Percentiles rank a stretch among this genome's conserved stretches.
Conservation (phyloP, 1,140 invertebrate genomes). For the Microplitis mediator region DNA sequence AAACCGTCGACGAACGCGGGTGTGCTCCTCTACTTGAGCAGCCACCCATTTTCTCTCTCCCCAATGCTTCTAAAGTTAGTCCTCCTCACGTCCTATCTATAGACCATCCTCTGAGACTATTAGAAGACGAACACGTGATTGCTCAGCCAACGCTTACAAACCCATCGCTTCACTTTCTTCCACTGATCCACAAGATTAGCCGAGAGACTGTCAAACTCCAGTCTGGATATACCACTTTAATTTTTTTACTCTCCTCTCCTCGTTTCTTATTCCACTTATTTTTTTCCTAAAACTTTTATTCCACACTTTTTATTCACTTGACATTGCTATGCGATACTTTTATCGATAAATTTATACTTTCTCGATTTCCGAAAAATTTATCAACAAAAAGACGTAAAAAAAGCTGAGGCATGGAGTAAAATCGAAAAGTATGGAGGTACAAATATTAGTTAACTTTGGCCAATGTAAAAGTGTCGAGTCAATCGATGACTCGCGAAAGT, state of each 20-base stretch:
- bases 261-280: neutral
- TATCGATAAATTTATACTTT: too few species aligned
- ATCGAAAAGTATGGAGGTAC: neutral
- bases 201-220: constrained; percentile 19
- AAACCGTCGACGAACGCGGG: constrained; percentile 20
- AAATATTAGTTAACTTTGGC: neutral
- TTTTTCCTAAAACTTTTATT: neutral
- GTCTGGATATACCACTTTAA: neutral
- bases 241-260: constrained; percentile 4
- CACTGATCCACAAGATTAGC: constrained; percentile 21
- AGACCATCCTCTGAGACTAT: constrained; percentile 28
- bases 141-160: constrained; percentile 23
- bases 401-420: too few species aligned
- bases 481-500: neutral
- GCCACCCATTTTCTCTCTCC: neutral
- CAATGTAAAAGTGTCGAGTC: neutral
- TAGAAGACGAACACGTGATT: constrained; percentile 28
- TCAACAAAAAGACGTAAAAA: too few species aligned
- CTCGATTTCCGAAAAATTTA: too few species aligned
- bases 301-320: neutral
- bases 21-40: constrained; percentile 7
- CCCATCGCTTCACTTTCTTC: constrained; percentile 14
- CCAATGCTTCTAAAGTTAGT: constrained; percentile 33
- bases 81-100: constrained; percentile 31
- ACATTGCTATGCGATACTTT: too few species aligned